Percentiles rank a stretch among this genome's conserved stretches.
Evolutionary conservation across 2,797 vertebrate species (phyloP).

Genomic region (Gallirallus australis): DNA sequence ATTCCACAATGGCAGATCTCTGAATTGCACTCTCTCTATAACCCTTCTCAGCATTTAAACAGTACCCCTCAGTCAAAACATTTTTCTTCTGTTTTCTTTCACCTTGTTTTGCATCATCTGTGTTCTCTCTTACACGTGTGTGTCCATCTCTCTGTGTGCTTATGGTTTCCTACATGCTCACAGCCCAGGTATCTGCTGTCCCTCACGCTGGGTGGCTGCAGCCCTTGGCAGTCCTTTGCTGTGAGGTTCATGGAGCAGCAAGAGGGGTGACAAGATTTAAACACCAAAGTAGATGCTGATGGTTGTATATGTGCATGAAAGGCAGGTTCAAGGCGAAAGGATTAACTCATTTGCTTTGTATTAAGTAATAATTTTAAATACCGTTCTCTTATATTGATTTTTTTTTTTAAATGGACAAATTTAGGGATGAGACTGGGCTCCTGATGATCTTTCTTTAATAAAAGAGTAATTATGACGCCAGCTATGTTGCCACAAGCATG

Average conservation of each 20-base stretch:
- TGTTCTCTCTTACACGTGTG: neutral
- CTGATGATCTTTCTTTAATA: neutral
- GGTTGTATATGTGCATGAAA: neutral
- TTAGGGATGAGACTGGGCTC: neutral
- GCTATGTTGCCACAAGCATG: neutral
- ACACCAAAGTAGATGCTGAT: neutral
- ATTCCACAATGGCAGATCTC: neutral
- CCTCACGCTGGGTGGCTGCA: neutral
- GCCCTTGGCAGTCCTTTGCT: neutral
- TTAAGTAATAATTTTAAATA: neutral
- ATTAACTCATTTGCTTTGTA: neutral
- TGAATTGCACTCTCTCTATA: neutral
- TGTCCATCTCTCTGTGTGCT: accelerated
- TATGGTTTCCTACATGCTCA: accelerated
- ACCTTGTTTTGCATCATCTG: neutral
- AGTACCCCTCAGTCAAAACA: neutral
- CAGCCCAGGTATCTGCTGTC: neutral
- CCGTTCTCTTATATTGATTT: neutral
- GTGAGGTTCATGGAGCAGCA: neutral
- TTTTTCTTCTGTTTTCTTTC: neutral
- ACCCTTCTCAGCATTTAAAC: neutral
- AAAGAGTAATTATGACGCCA: neutral
- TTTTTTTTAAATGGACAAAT: neutral
- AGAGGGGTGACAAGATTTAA: neutral
- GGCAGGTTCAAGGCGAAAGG: neutral